Evolutionary conservation across 2,113 vertebrate species (phyloP), one percentile per base, ranked within the genome.

Genomic region (Ceyx cyanopectus): DNA sequence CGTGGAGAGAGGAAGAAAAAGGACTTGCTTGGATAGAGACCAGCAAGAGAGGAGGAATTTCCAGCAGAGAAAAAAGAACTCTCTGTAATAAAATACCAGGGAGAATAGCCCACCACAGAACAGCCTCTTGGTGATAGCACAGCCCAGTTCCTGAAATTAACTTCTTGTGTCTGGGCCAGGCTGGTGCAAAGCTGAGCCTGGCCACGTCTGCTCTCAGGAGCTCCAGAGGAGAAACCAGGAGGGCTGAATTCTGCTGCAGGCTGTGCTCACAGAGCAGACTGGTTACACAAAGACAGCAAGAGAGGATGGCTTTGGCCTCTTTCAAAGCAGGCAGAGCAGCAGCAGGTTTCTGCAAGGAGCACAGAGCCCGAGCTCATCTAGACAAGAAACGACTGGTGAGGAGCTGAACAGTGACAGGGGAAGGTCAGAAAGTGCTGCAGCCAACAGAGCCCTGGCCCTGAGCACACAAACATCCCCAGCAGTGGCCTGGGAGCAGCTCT

Each of bases 1-100:
- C 87, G 16, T 1, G 26, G 93, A 94, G 96, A 96, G 86, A 82
- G 62, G 83, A n/a, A 51, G 85, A 16, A 46, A 63, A 77, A 48
- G 85, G 73, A 46, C 84, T 79, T 58, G 79, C 61, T 24, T 73
- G 95, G 96, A 72, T 1, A 9, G 76, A 67, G 88, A 93, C 80
- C 48, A 69, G 89, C 8, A 60, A 85, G 61, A 65, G 22, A 79
- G 51, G 77, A 74, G 15, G 89, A 30, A 95, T 81, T 85, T 91
- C 81, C 70, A 90, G 78, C 51, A 75, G 14, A 53, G 6, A 85
- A 54, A 81, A 61, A 77, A 72, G 53, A 85, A 63, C 57, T 57
- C 2, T 27, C 57, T 21, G 58, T 37, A 86, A 79, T 75, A 85
- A 89, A 6, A 53, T 0, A 67, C 54, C 69, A 87, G 62, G 46